Percentiles rank a stretch among this genome's conserved stretches.
These are phyloP conservation scores for Congeria kusceri DNA, from an alignment of 2,888 invertebrate species.

Conservation along the genomic window DNA sequence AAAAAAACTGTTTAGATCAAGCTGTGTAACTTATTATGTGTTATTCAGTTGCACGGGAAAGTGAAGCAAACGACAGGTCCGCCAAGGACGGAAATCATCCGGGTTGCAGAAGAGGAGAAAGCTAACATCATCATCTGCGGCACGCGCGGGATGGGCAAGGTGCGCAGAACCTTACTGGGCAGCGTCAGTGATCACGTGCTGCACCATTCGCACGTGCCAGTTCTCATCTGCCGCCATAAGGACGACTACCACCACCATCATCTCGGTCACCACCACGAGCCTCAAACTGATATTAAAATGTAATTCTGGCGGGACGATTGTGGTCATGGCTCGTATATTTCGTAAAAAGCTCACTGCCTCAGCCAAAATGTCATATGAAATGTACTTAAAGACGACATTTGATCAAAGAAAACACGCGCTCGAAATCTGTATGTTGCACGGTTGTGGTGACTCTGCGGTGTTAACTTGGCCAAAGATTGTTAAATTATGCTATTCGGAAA, in stretches of 20 bases:
- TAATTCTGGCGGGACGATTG: background rate
- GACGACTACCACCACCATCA: constrained; percentile 59
- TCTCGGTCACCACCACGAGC: constrained; percentile 6
- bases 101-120: constrained; percentile 61
- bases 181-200: constrained; percentile 70
- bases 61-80: constrained; percentile 49
- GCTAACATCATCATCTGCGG: constrained; percentile 61
- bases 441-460: too few species aligned
- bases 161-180: constrained; percentile 64
- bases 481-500: too few species aligned
- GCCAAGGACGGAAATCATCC: constrained; percentile 41
- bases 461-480: too few species aligned
- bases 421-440: too few species aligned
- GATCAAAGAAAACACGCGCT: too few species aligned
- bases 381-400: too few species aligned
- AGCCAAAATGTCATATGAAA: too few species aligned
- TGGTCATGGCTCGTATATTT: too few species aligned
- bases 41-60: constrained; percentile 51
- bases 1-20: too few species aligned
- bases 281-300: constrained; percentile 22
- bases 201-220: constrained; percentile 67
- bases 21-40: too few species aligned
- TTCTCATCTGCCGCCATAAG: constrained; percentile 63
- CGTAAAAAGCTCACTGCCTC: too few species aligned
- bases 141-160: constrained; percentile 63